Evolutionary conservation across 2,888 invertebrate species (phyloP).

Genomic region (Scelioninae gen. 1): DNA sequence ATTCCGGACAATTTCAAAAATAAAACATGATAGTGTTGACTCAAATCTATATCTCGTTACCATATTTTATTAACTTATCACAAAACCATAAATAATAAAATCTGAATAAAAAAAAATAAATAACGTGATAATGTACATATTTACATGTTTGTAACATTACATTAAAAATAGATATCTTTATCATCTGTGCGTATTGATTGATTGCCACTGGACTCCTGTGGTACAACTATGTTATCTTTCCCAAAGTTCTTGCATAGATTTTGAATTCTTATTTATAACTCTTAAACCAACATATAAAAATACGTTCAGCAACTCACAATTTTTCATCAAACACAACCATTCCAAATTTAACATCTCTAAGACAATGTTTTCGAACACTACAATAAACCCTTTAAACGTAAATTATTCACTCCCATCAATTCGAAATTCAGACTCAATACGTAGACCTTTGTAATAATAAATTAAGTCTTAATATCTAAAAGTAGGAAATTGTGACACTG

Average conservation of each 20-base stretch:
- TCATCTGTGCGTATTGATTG: conserved; percentile 25
- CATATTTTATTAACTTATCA: conserved; percentile 27
- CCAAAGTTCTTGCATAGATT: conserved; percentile 1
- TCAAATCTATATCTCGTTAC: conserved; percentile 19
- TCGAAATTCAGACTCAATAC: conserved; percentile 1
- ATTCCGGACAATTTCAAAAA: conserved; percentile 24
- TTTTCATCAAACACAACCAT: neutral
- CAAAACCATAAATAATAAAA: conserved; percentile 27
- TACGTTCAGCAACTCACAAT: neutral
- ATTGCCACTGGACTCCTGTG: conserved; percentile 18
- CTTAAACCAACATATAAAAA: neutral
- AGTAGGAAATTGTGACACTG: conserved; percentile 34
- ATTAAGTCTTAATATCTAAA: conserved; percentile 27
- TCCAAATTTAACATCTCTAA: conserved; percentile 18
- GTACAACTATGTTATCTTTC: neutral
- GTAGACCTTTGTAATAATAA: conserved; percentile 25
- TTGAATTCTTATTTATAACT: neutral
- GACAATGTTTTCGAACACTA: conserved; percentile 19
- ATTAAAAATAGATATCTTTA: conserved; percentile 19
- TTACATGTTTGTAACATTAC: neutral
- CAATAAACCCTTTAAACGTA: conserved; percentile 39
- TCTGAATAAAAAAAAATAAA: conserved; percentile 29
- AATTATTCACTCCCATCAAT: conserved; percentile 10
- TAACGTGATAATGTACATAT: conserved; percentile 34
- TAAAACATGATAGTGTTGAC: conserved; percentile 16